Evolutionary conservation across 2,888 invertebrate species (phyloP).

Genomic region (Metellina segmentata): DNA sequence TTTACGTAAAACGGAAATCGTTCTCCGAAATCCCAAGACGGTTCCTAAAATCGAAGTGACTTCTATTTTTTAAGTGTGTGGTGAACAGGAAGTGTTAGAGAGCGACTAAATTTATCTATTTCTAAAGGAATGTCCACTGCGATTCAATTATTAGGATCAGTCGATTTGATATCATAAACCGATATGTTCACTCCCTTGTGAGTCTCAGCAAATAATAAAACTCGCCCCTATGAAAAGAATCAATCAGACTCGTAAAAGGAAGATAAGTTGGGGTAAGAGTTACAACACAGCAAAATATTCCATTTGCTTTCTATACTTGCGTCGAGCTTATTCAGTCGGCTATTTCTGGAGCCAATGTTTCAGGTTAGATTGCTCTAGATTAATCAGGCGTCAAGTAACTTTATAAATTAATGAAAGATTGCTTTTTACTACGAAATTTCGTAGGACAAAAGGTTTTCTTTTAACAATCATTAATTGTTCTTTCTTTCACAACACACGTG

Average conservation of each 20-base stretch:
- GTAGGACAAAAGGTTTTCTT: no score
- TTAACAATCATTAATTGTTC: no score
- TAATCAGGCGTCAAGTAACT: no score
- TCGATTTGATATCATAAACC: slow-evolving; percentile 71
- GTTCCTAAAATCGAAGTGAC: slow-evolving; percentile 16
- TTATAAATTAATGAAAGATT: no score
- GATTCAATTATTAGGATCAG: slow-evolving; percentile 54
- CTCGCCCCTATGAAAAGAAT: slow-evolving; percentile 64
- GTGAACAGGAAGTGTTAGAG: slow-evolving; percentile 10
- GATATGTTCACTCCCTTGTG: slow-evolving; percentile 66
- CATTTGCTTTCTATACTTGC: no score
- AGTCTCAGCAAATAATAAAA: slow-evolving; percentile 48
- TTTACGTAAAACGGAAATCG: slow-evolving; percentile 27
- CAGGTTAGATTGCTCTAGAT: no score
- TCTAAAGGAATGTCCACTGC: slow-evolving; percentile 52
- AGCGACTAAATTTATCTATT: slow-evolving; percentile 19
- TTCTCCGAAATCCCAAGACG: slow-evolving; percentile 29
- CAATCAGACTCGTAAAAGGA: slow-evolving; percentile 49
- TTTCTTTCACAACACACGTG: no score
- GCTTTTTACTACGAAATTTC: no score
- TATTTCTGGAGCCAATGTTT: no score
- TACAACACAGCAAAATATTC: no score
- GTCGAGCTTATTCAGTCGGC: no score
- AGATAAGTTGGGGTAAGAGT: not conserved
- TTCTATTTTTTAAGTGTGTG: slow-evolving; percentile 7